Conservation (phyloP, 1,140 invertebrate genomes). For the Drosophila ananassae region DNA sequence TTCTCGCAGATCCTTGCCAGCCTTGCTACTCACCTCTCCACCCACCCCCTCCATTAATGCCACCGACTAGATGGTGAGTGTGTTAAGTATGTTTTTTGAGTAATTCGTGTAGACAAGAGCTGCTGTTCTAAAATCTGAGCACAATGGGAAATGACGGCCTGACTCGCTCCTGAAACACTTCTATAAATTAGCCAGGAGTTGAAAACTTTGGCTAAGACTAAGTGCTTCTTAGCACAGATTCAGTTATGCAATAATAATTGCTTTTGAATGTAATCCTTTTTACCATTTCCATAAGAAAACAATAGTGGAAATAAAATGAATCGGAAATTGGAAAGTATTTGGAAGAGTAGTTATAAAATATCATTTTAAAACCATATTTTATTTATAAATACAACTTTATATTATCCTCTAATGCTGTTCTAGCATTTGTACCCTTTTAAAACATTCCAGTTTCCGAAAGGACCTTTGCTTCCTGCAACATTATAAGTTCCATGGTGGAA, state of each 20-base stretch:
- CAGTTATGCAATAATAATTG: neutral
- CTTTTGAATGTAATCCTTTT: neutral
- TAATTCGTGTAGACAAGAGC: slow-evolving; percentile 58
- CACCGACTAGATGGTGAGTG: slow-evolving; percentile 15
- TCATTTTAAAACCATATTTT: too few species aligned
- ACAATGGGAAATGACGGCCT: slow-evolving; percentile 25
- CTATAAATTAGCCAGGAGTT: slow-evolving; percentile 42
- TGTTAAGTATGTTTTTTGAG: slow-evolving; percentile 70
- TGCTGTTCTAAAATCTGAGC: slow-evolving; percentile 36
- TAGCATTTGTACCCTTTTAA: neutral
- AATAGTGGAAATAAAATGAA: too few species aligned
- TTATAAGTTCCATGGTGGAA: slow-evolving; percentile 14
- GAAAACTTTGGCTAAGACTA: slow-evolving; percentile 7
- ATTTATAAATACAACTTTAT: too few species aligned
- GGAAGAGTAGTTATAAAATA: too few species aligned
- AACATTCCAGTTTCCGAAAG: too few species aligned
- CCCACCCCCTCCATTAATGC: slow-evolving; percentile 9
- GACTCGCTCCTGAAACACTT: slow-evolving; percentile 16
- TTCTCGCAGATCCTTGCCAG: slow-evolving; percentile 39
- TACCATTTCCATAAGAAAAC: too few species aligned
- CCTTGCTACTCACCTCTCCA: slow-evolving; percentile 8
- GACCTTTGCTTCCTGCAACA: too few species aligned
- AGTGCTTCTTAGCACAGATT: slow-evolving; percentile 9
- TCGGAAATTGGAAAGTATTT: too few species aligned
- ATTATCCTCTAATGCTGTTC: too few species aligned